Conservation (phyloP, 2,113 vertebrate genomes). For the Asarcornis scutulata region DNA sequence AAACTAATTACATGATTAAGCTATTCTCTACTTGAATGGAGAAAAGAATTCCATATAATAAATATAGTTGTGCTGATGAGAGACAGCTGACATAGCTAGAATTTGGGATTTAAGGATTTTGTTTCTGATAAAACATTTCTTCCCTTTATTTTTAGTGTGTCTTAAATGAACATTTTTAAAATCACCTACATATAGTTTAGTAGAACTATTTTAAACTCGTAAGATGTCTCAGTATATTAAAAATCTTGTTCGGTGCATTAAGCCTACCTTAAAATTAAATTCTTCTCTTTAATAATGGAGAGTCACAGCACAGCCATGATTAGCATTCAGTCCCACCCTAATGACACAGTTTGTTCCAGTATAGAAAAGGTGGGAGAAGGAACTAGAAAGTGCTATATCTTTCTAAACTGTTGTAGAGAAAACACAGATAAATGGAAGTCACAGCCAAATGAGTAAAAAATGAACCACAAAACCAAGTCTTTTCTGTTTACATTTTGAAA, state of each 20-base stretch:
- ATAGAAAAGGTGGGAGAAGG: not conserved
- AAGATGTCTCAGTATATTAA: not conserved
- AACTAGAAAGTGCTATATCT: not conserved
- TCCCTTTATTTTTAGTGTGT: not conserved
- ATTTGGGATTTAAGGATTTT: not conserved
- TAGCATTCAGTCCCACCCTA: not conserved
- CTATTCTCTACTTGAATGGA: not conserved
- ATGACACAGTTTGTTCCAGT: not conserved
- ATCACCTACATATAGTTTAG: not conserved
- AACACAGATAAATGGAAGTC: not conserved
- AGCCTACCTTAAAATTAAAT: not conserved
- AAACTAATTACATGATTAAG: not conserved
- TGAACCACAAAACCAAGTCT: not conserved
- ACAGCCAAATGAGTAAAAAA: not conserved
- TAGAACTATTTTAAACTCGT: not conserved
- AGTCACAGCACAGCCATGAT: not conserved
- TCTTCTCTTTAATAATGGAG: not conserved
- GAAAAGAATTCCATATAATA: not conserved
- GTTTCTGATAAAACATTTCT: not conserved
- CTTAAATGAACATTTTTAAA: not conserved
- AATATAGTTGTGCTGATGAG: not conserved
- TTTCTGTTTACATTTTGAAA: conserved; percentile 31
- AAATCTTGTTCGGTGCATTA: not conserved
- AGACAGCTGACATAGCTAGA: not conserved
- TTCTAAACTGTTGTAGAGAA: not conserved